Percentiles rank a stretch among this genome's conserved stretches.
Conservation (phyloP, 2,113 vertebrate genomes). For the Chamaetylas fuelleborni region DNA sequence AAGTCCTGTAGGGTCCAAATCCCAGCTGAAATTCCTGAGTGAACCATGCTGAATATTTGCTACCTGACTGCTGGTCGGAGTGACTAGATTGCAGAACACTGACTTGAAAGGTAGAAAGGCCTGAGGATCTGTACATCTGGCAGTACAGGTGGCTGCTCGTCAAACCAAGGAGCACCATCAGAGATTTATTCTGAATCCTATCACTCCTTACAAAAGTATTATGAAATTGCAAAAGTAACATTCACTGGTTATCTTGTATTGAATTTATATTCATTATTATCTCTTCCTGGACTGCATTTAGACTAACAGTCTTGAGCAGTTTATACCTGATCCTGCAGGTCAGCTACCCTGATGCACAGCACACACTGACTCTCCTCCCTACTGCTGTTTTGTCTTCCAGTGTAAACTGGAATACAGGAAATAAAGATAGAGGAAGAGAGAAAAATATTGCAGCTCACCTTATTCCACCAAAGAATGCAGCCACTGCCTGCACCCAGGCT, state of each 20-base stretch:
- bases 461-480: neutral
- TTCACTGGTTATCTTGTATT: neutral
- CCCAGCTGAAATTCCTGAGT: constrained; percentile 47
- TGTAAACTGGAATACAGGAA: neutral
- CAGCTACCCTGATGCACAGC: neutral
- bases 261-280: neutral
- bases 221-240: neutral
- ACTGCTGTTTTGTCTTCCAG: neutral
- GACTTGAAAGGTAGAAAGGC: constrained; percentile 25
- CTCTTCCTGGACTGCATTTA: neutral
- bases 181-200: neutral
- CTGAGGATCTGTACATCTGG: constrained; percentile 41
- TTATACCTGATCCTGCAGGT: neutral
- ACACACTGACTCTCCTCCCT: neutral
- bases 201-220: neutral
- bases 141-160: constrained; percentile 25
- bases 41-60: neutral
- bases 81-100: neutral
- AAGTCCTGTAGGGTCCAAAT: constrained; percentile 46
- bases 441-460: neutral
- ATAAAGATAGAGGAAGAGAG: neutral
- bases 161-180: neutral
- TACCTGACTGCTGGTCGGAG: neutral
- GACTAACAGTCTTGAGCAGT: neutral
- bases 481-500: neutral